These are phyloP conservation scores for Aramus guarauna DNA, from an alignment of 2,113 vertebrate genomes.

Conservation along the genomic window DNA sequence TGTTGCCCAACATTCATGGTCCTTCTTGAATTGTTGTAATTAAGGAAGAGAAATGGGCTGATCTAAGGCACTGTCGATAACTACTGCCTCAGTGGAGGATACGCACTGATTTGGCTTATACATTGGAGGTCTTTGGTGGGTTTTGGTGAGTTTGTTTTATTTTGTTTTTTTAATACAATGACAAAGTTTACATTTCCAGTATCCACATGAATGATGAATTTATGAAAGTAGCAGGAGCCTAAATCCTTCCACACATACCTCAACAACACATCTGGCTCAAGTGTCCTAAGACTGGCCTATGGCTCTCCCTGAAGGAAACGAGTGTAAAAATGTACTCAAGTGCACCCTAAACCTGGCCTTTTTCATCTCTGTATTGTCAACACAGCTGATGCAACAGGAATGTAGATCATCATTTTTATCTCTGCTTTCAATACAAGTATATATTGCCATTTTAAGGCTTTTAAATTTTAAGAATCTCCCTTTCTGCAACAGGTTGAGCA, in stretches of 20 bases:
- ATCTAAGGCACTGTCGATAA: background rate
- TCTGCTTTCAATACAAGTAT: background rate
- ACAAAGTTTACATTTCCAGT: background rate
- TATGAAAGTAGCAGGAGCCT: background rate
- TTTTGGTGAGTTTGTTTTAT: background rate
- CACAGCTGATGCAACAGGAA: background rate
- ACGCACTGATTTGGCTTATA: background rate
- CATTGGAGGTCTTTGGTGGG: background rate
- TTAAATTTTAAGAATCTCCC: background rate
- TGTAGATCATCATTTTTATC: background rate
- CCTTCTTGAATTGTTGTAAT: background rate
- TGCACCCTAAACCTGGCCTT: accelerated
- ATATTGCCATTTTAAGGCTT: background rate
- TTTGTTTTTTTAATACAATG: background rate
- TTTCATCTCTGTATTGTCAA: background rate
- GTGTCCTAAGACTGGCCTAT: background rate
- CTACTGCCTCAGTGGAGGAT: accelerated
- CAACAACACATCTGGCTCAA: background rate
- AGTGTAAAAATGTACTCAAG: background rate
- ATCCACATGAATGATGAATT: background rate
- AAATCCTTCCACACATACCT: background rate
- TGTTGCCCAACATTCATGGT: background rate
- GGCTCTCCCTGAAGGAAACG: background rate
- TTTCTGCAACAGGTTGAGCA: background rate
- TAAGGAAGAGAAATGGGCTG: background rate